Conservation (phyloP, 2,888 invertebrate species). For the Ophion costatus region DNA sequence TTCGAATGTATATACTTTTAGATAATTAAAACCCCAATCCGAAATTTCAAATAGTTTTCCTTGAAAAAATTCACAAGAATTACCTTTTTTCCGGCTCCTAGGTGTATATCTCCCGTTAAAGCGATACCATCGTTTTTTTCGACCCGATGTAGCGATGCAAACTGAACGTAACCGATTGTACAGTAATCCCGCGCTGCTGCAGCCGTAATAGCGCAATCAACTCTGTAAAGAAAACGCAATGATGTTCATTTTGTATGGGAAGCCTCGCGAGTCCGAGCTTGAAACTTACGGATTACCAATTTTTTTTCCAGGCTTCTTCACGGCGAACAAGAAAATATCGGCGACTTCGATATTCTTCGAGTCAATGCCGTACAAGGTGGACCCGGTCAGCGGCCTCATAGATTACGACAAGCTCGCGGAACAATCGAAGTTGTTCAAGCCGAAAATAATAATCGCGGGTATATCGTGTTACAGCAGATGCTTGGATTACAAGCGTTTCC, state of each 20-base stretch:
- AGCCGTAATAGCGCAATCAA: neutral
- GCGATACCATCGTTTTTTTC: no score
- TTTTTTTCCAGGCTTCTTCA: slow-evolving; percentile 89
- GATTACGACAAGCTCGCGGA: slow-evolving; percentile 95
- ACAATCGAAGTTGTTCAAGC: slow-evolving; percentile 94
- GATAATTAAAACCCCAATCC: no score
- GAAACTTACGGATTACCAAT: neutral
- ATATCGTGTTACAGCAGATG: slow-evolving; percentile 97
- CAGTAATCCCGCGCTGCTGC: neutral
- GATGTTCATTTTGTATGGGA: neutral
- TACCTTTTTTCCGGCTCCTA: no score
- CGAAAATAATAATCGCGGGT: slow-evolving; percentile 96
- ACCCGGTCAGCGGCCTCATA: slow-evolving; percentile 93
- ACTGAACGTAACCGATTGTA: no score
- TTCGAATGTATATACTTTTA: no score
- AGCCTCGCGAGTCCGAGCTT: neutral
- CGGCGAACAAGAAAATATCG: slow-evolving; percentile 95
- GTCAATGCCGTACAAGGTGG: slow-evolving; percentile 98
- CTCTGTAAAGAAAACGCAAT: neutral
- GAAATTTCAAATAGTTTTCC: no score
- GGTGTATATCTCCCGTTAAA: no score
- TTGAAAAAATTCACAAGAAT: no score
- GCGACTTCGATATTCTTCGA: slow-evolving; percentile 99
- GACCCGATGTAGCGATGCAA: no score
- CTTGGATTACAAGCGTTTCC: slow-evolving; percentile 95